Base-by-base conservation (phyloP, 2,113 vertebrate genomes). In the Origma solitaria region DNA sequence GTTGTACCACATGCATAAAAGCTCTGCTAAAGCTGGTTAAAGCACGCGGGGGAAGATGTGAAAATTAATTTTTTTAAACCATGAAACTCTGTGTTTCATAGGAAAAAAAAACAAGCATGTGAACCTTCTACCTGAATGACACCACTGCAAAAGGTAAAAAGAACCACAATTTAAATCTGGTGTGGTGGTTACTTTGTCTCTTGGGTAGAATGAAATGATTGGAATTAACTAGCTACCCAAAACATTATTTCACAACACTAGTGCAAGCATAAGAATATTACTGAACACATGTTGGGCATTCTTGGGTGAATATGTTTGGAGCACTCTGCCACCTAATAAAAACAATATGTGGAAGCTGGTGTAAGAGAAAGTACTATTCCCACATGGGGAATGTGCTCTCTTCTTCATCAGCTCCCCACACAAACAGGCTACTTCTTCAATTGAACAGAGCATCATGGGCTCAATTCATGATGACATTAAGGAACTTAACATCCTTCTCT, bases 1-100 rank as follows among this genome's bases (percentile, higher is more conserved):
- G 73, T 78, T 94, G 85, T 75, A 95, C n/a, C 77, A 89, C 82
- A 86, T n/a, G 56, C 78, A 61, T n/a, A 82, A 87, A 86, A 93
- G 38, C 64, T 87, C 28, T 86, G 84, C 62, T 85, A 79, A 73
- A 91, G 38, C 69, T 89, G 51, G 73, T 78, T 94, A 93, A 83
- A 87, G 69, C 28, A 42, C 66, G 69, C 0, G 56, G 90, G 72
- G 85, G 94, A 87, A 94, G 88, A 87, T 81, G 56, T 82, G 72
- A 94, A 96, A 86, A 78, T n/a, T 44, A 47, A 70, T 83, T 87
- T 94, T 49, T 44, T 84, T 66, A 91, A 90, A 4, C 16, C 56
- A 85, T 75, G 51, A 38, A 94, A 57, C 35, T 61, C 47, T 45
- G 18, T 42, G 70, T 30, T 86, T 91, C 37, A 71, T 13, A 75